These are phyloP conservation scores for Thereva nobilitata DNA, from an alignment of 2,888 invertebrate genomes.

Conservation along the genomic window DNA sequence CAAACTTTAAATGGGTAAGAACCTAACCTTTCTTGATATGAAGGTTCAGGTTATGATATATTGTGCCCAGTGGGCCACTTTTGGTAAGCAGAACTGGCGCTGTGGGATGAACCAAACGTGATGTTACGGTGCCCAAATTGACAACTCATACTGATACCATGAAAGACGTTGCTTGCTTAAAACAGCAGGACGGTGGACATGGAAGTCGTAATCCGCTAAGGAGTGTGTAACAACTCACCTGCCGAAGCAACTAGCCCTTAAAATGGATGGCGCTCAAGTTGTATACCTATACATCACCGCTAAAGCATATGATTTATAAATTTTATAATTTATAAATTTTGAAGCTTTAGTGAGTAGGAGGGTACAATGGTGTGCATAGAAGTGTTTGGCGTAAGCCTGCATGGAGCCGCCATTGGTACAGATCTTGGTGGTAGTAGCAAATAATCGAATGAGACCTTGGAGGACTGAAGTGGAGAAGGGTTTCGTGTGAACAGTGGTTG, in stretches of 20 bases:
- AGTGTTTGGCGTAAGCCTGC: slow-evolving; percentile 64
- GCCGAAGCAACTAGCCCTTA: slow-evolving; percentile 69
- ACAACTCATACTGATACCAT: slow-evolving; percentile 67
- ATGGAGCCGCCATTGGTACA: slow-evolving; percentile 60
- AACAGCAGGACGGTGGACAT: slow-evolving; percentile 75
- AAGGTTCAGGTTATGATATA: slow-evolving; percentile 62
- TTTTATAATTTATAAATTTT: no score
- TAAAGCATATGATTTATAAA: slow-evolving; percentile 52
- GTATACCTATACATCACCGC: slow-evolving; percentile 61
- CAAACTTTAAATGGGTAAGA: slow-evolving; percentile 78
- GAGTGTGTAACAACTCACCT: slow-evolving; percentile 66
- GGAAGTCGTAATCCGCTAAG: slow-evolving; percentile 73
- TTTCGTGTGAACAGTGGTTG: slow-evolving; percentile 68
- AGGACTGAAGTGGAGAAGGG: slow-evolving; percentile 50
- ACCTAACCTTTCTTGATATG: slow-evolving; percentile 65
- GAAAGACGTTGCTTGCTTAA: slow-evolving; percentile 68
- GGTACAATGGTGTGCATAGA: slow-evolving; percentile 54
- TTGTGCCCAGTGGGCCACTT: slow-evolving; percentile 60
- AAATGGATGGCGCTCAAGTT: slow-evolving; percentile 59
- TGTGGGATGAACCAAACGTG: slow-evolving; percentile 77
- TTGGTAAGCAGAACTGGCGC: slow-evolving; percentile 74
- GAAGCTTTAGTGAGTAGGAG: slow-evolving; percentile 64
- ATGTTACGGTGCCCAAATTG: slow-evolving; percentile 55
- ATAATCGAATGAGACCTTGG: slow-evolving; percentile 68
- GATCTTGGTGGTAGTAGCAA: slow-evolving; percentile 68